Base-by-base conservation (phyloP, 2,113 vertebrate species). In the Bettongia penicillata region DNA sequence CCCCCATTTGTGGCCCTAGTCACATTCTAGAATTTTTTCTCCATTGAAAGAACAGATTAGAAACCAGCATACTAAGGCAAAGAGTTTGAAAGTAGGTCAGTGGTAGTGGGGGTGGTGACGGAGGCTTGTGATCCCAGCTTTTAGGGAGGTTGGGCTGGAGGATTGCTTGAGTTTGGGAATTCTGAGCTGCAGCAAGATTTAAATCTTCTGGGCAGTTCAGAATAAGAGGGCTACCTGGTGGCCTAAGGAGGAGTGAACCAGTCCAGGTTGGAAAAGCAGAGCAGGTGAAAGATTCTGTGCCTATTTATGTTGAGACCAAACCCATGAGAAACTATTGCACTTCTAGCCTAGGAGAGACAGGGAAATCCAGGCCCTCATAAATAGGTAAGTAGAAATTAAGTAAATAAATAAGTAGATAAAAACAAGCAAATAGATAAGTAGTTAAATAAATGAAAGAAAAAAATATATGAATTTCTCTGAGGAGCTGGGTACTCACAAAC, bases 21-120 rank as follows among this genome's bases (percentile, higher is more conserved):
- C 61, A 22, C 89, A 89, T 25, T 31, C 28, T 68, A 68, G 57
- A 68, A 68, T 37, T 28, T 61, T 61, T 61, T 61, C 8, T 61
- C 8, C 55, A 12, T 47, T 43, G 31, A 43, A 61, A 92, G 90
- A 92, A 91, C 12, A 93, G 53, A 89, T 91, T 48, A 68, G 84
- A 95, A 92, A 89, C 51, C 22, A 53, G 93, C n/a, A n/a, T 47
- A 92, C 37, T 91, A 52, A 37, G 68, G 91, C 22, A 47, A n/a
- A 24, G 26, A 37, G 93, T 48, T n/a, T 22, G 19, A 22, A n/a
- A 68, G 14, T n/a, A n/a, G 37, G 37, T 6, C n/a, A 43, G 37
- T 43, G 7, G 16, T 6, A 43, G 9, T 84, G 68, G 16, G 68
- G 16, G 1, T 84, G 19, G 68, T 84, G 68, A 7, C 16, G 3